Conservation (phyloP, 2,113 vertebrate species). For the Phainopepla nitens region DNA sequence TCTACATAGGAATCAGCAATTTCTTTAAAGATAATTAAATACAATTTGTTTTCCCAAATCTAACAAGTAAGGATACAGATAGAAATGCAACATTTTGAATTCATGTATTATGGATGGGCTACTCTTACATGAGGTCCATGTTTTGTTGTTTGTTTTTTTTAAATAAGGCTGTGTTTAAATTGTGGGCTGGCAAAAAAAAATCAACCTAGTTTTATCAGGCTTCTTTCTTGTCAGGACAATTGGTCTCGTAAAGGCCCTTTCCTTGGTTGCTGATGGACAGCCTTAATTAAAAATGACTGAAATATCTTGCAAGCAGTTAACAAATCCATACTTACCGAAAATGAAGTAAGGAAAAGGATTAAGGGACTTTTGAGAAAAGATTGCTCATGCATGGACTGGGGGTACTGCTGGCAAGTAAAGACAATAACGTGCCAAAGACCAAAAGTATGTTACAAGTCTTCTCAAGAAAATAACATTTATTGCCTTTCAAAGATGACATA, state of each 20-base stretch:
- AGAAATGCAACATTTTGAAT: neutral
- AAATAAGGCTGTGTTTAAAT: neutral
- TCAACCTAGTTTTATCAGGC: neutral
- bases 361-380: neutral
- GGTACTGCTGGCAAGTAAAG: neutral
- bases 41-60: too few species aligned
- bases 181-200: neutral
- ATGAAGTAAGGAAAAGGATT: neutral
- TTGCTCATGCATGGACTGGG: neutral
- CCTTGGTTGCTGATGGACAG: neutral
- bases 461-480: slow-evolving; percentile 9
- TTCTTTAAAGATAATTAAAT: neutral
- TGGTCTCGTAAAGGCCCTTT: neutral
- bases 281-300: neutral
- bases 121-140: neutral
- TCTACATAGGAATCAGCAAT: neutral
- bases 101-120: neutral
- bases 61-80: neutral
- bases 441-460: neutral
- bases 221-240: neutral
- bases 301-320: neutral
- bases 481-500: slow-evolving; percentile 30
- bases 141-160: neutral
- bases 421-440: neutral
- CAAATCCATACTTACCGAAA: neutral